Base-by-base conservation (phyloP, 2,888 invertebrate species). In the Nomada goodeniana region DNA sequence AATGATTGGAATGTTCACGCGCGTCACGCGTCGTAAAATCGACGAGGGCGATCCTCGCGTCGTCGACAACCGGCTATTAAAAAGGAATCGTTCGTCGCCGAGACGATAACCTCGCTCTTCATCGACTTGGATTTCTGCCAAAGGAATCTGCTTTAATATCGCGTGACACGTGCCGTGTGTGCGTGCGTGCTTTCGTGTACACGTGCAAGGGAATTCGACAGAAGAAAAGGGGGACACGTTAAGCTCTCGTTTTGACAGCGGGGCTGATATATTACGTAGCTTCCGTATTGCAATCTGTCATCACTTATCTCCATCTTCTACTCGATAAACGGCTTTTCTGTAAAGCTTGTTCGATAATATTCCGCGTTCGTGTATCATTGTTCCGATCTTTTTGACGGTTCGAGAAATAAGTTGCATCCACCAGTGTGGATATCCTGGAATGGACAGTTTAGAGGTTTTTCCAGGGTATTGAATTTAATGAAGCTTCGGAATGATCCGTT, bases 61-160 rank as follows among this genome's bases (percentile, higher is more conserved):
- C 65, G 70, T 36, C 52, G 69, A n/a, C 23, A 63, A 63, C 18
- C n/a, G n/a, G 60, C 44, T 26, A 60, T 59, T 44, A 53, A 53
- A 76, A 74, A 64, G 76, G 64, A 83, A 83, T 83, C 60, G 67
- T 29, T 60, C 26, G 29, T 20, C 9, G 61, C 44, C 50, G 71
- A 64, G 72, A 63, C 76, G 74, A 64, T 74, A 75, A 76, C 79
- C 67, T 71, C 64, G 65, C 74, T 68, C 68, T 71, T 71, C 86
- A 76, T 84, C 84, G 86, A 68, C 59, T 80, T 87, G 87, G 88
- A 72, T 57, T 26, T 4, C 29, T 15, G 87, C 87, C 87, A 87
- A 86, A 77, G 80, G 68, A 68, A 77, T 83, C 76, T 65, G 73
- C 82, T 87, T 86, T 86, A 86, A 88, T 87, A 84, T 88, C 87